Evolutionary conservation across 2,113 vertebrate genomes (phyloP).

Genomic region (Phodopus roborovskii): DNA sequence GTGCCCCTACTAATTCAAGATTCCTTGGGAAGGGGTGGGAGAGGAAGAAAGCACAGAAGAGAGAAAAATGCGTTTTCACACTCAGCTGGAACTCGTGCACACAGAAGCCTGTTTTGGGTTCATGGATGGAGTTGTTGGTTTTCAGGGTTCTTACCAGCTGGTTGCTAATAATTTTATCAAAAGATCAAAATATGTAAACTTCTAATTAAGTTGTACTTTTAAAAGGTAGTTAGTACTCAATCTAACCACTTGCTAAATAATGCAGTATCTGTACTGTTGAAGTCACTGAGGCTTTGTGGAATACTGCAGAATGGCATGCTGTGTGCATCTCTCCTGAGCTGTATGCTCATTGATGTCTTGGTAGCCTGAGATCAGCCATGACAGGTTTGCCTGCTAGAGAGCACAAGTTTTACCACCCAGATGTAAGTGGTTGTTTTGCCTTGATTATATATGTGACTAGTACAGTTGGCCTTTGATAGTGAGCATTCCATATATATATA

Average conservation of each 20-base stretch:
- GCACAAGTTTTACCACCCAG: not conserved
- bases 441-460: not conserved
- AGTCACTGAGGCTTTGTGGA: not conserved
- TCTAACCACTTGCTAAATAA: not conserved
- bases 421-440: not conserved
- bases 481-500: not conserved
- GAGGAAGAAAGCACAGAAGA: not conserved
- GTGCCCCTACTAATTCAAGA: not conserved
- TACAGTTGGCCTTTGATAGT: not conserved
- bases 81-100: not conserved
- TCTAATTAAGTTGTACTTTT: conserved; percentile 33
- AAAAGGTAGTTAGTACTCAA: not conserved
- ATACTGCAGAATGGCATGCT: not conserved
- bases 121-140: not conserved
- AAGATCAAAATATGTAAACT: not conserved
- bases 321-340: not conserved
- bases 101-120: not conserved
- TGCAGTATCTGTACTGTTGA: not conserved
- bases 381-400: not conserved
- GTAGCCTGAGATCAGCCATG: not conserved
- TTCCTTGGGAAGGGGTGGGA: not conserved
- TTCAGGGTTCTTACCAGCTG: not conserved
- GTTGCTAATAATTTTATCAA: not conserved
- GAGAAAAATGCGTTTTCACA: not conserved
- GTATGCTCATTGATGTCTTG: not conserved